Evolutionary conservation across 2,888 invertebrate genomes (phyloP), one percentile per base, ranked within the genome.

Genomic region (Tinea trinotella): DNA sequence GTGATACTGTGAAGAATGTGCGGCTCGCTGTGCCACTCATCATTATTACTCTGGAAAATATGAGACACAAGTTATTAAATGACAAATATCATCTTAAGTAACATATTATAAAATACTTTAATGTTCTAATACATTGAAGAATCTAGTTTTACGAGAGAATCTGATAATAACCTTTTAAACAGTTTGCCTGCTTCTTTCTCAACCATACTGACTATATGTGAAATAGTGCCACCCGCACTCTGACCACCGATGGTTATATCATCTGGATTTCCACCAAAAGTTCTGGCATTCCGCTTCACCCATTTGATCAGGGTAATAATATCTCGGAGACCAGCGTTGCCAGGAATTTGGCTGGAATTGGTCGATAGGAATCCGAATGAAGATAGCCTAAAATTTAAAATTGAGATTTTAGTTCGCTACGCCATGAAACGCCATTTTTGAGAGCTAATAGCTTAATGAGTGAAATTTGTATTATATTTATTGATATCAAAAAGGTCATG

Each of bases 251-350:
- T 55, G 0, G 85, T 85, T 55, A 86, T 72, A 54, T 76, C 65
- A 30, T 67, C 58, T 1, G 81, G 77, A 61, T 85, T 69, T 9
- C 84, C 86, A 1, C 86, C 84, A 58, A 86, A 86, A 12, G 58
- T 53, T 0, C 58, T 57, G 4, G 76, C 80, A 60, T 86, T 85
- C 36, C 57, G 57, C 57, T 62, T 67, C 61, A 86, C 77, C 86
- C 86, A 86, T 24, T 66, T 67, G 58, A 86, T 68, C 55, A 84
- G 63, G 13, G 80, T 76, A 52, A 84, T 64, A 58, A 70, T 67
- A 61, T 86, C 86, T 1, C 84, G 74, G n/a, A 86, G 65, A 1
- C 81, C 86, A 55, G 72, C 72, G 68, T 86, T 86, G n/a, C 84
- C 85, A 17, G 86, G 86, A 4, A 83, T 62, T 55, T 65, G 60